Conservation (phyloP, 2,888 invertebrate species). For the Synanthedon tipuliformis region DNA sequence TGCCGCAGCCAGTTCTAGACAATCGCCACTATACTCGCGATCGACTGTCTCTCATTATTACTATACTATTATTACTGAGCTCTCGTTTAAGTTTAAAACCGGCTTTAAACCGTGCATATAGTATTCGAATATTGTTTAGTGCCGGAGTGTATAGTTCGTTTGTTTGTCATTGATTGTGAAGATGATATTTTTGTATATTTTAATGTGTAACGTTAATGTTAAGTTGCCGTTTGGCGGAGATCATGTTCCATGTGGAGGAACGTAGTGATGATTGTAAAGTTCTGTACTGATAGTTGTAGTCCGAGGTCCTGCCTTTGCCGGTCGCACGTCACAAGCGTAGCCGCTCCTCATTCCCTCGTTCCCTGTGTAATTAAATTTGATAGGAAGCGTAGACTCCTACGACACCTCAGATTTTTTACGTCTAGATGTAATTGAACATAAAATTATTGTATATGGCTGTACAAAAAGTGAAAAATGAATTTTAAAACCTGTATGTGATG, state of each 20-base stretch:
- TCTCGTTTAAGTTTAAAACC: constrained; percentile 67
- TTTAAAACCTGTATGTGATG: constrained; percentile 69
- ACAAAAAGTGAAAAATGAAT: constrained; percentile 68
- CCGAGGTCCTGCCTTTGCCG: constrained; percentile 64
- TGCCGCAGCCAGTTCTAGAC: constrained; percentile 68
- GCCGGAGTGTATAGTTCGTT: constrained; percentile 65
- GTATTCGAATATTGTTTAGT: constrained; percentile 60
- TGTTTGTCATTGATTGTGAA: constrained; percentile 64
- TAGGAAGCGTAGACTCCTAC: constrained; percentile 70
- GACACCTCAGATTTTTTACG: constrained; percentile 69
- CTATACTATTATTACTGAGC: constrained; percentile 59
- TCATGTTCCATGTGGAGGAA: constrained; percentile 25
- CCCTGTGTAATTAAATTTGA: constrained; percentile 66
- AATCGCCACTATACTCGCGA: constrained; percentile 70
- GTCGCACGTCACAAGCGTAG: constrained; percentile 65
- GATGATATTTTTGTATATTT: constrained; percentile 71
- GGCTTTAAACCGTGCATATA: constrained; percentile 64
- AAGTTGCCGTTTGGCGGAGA: constrained; percentile 58
- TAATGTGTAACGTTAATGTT: constrained; percentile 48
- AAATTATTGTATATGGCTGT: constrained; percentile 72
- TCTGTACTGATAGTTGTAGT: constrained; percentile 65
- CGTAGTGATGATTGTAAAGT: constrained; percentile 68
- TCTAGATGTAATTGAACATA: constrained; percentile 70
- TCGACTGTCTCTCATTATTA: constrained; percentile 54
- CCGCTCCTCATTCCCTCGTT: constrained; percentile 68